Evolutionary conservation across 1,140 invertebrate genomes (phyloP), one percentile per base, ranked within the genome.

Genomic region (Branchinecta lynchi): DNA sequence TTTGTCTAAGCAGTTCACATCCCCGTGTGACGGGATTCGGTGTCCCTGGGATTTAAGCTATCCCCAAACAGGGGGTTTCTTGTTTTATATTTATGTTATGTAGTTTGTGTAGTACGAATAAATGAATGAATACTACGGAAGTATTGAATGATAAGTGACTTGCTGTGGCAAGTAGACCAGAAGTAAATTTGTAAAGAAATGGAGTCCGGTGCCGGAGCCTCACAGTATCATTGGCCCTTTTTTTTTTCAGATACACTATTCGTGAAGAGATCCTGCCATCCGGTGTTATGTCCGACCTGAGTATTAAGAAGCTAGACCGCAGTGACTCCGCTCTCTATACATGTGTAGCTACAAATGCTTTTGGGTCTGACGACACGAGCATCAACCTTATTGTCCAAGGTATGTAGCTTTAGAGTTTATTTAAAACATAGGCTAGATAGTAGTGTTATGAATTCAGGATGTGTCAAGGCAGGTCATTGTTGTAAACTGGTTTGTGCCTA

Each of bases 331-430:
- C 92, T 15, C 80, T 95, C 3, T 97, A 96, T 77, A 95, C 92
- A 43, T 98, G 95, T 76, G 87, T 92, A 7, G 93, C 93, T 0
- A 92, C 90, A 7, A 98, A 98, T 80, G 87, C 90, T 21, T 94
- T 96, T 78, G 94, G 94, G 20, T 92, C 89, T 73, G 93, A 96
- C 77, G 92, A 96, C 75, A 93, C 93, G 15, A 93, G 89, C 76
- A 94, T 96, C 76, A 93, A 94, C 77, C 87, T 97, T 81, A 93
- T 95, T 75, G 89, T 96, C 71, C 93, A 96, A 87, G 89, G 89
- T 89, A 78, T 72, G 32, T 32, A 32, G 32, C 32, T 3, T 32
- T 32, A 32, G 32, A 32, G 5, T 32, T 32, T 32, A 5, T 3
- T 5, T 3, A 32, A 32, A 32, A 32, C 32, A 32, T 32, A 32